Evolutionary conservation across 2,113 vertebrate species (phyloP).

Genomic region (Lethenteron camtschaticum): DNA sequence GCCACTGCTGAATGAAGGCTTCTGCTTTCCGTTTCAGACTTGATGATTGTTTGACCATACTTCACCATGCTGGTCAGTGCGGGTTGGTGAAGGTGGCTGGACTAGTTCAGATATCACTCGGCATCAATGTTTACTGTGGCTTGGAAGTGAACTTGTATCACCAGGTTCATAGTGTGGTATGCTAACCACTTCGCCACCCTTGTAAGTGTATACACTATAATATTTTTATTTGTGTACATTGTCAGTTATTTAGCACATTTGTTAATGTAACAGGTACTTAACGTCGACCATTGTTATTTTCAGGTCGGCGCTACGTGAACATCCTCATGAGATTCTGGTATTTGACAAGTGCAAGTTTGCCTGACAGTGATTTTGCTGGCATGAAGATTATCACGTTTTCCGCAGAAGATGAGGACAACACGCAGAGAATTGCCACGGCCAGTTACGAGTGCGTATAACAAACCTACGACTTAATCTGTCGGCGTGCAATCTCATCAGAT

Average conservation of each 20-base stretch:
- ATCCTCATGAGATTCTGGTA: slow-evolving; percentile 95
- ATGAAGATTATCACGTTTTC: slow-evolving; percentile 34
- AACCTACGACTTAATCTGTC: not conserved
- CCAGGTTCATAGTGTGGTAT: too few species aligned
- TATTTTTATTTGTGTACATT: not conserved
- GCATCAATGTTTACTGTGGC: too few species aligned
- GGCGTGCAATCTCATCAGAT: not conserved
- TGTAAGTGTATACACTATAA: not conserved
- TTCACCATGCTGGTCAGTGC: too few species aligned
- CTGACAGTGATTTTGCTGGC: slow-evolving; percentile 33
- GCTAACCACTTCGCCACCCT: not conserved
- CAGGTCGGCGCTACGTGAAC: slow-evolving; percentile 69
- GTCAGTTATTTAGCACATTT: slow-evolving; percentile 5
- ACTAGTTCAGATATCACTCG: too few species aligned
- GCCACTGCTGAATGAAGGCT: too few species aligned
- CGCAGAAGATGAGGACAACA: slow-evolving; percentile 26
- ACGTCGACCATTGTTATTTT: slow-evolving; percentile 13
- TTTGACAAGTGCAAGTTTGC: slow-evolving; percentile 41
- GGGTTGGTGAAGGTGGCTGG: too few species aligned
- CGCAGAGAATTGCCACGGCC: slow-evolving; percentile 48
- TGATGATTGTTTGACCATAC: too few species aligned
- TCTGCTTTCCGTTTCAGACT: too few species aligned
- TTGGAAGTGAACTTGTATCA: too few species aligned
- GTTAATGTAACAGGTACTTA: not conserved
- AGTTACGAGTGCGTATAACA: slow-evolving; percentile 55